A percentile compares a stretch with the other conserved stretches of the same genome.
phyloP scores from a whole-genome alignment of 2,113 vertebrate genomes.

The Recurvirostra avosetta region DNA sequence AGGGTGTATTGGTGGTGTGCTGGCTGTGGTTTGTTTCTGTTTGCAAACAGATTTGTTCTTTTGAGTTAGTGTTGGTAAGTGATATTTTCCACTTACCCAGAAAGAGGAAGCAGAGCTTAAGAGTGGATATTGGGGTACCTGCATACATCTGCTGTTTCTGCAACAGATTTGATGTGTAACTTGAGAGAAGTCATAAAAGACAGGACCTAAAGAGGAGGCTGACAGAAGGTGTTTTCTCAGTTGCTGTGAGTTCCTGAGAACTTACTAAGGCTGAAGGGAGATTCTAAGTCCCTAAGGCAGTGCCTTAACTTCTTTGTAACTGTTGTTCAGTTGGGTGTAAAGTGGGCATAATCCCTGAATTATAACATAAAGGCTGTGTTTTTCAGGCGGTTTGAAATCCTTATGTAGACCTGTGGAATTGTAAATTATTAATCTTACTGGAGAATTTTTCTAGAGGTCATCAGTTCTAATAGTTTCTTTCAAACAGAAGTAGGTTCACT shows the following conservation, averaged over 20 bases:
- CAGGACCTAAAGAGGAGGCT: not conserved
- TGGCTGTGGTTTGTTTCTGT: not conserved
- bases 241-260: not conserved
- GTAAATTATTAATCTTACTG: constrained; percentile 27
- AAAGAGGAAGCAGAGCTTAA: not conserved
- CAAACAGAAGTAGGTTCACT: constrained; percentile 38
- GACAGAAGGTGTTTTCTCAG: not conserved
- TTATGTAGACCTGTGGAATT: not conserved
- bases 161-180: not conserved
- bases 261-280: not conserved
- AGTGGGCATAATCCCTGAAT: not conserved
- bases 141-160: not conserved
- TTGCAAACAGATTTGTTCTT: not conserved
- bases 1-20: fast-evolving
- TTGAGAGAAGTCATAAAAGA: not conserved
- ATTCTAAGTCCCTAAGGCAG: not conserved
- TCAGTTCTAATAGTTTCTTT: constrained; percentile 17
- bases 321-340: not conserved
- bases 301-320: not conserved
- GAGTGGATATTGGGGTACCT: not conserved
- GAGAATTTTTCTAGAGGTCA: constrained; percentile 36
- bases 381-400: constrained; percentile 1
- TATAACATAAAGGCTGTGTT: not conserved
- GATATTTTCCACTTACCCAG: not conserved
- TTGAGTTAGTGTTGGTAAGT: not conserved